Conservation (phyloP, 2,888 invertebrate genomes). For the Leptinotarsa juncta region DNA sequence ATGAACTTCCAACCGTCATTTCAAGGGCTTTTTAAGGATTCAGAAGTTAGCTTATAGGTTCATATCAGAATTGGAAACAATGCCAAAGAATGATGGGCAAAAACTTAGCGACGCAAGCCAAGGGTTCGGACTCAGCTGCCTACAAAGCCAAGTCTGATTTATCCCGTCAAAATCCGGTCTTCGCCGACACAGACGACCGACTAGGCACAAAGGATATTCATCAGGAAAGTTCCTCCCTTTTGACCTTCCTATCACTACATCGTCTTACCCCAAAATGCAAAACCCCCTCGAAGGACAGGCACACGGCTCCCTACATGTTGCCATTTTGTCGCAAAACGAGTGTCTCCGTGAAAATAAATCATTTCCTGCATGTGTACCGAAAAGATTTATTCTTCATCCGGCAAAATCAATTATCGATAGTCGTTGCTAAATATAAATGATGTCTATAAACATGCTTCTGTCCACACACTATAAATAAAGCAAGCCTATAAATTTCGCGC, state of each 20-base stretch:
- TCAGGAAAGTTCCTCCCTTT: conserved; percentile 58
- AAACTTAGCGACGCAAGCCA: conserved; percentile 22
- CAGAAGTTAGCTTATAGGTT: background rate
- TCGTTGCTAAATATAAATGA: conserved; percentile 54
- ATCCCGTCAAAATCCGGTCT: conserved; percentile 57
- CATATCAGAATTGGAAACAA: background rate
- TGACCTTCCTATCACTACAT: conserved; percentile 55
- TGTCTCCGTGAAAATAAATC: conserved; percentile 48
- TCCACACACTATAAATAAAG: conserved; percentile 54
- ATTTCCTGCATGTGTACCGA: conserved; percentile 37
- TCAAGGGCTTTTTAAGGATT: background rate
- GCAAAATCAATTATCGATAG: conserved; percentile 53
- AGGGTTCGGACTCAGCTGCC: conserved; percentile 46
- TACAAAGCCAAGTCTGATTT: conserved; percentile 52
- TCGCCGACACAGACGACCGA: conserved; percentile 59
- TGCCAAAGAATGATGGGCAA: background rate
- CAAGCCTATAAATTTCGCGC: conserved; percentile 48
- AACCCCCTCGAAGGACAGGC: conserved; percentile 40
- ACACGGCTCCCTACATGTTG: conserved; percentile 33
- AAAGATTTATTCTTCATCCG: conserved; percentile 52
- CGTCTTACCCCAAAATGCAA: conserved; percentile 42
- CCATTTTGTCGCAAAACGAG: conserved; percentile 48
- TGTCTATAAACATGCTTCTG: conserved; percentile 54
- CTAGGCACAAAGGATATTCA: conserved; percentile 63
- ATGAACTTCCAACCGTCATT: background rate